Evolutionary conservation across 1,140 invertebrate species (phyloP), one percentile per base, ranked within the genome.

Genomic region (Kradibia gibbosae): DNA sequence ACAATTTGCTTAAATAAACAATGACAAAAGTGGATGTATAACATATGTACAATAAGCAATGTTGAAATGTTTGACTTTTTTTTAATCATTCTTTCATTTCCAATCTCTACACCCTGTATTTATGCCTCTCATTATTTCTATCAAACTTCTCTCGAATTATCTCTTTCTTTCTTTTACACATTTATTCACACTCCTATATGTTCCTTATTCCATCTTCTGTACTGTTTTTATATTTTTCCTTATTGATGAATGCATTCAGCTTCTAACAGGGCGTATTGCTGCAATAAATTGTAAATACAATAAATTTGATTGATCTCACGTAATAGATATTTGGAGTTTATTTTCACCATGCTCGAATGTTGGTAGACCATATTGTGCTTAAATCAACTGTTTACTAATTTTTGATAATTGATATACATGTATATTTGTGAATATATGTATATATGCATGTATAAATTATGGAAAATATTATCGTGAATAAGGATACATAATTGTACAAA

Each of bases 41-140:
- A 82, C 76, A 82, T 82, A 82, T 82, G 78, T 82, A 82, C 81
- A 82, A 82, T 78, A 82, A 82, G 81, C 81, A 82, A 78, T 82
- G 81, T 82, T 78, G 80, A 82, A 74, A 82, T 82, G 80, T 82
- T 82, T 82, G 62, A 82, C 80, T 82, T 36, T 78, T 77, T 74
- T 82, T 25, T 60, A n/a, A 65, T 62, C 55, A 57, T 48, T 78
- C 50, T 65, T 42, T 50, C 76, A 53, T 31, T 71, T 53, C 50
- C n/a, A 45, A n/a, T 79, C 7, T 11, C 15, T 53, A 11, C n/a
- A 34, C 48, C 70, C 48, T 31, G 22, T n/a, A 39, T 22, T 53
- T 70, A 5, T 36, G 11, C 10, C 48, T 28, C 34, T 67, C 31
- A 2, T 28, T 8, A 15, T 39, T 28, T 55, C 39, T 60, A 25